Base-by-base conservation (phyloP, 2,797 vertebrate species). In the Enteromius thamalakanensis region DNA sequence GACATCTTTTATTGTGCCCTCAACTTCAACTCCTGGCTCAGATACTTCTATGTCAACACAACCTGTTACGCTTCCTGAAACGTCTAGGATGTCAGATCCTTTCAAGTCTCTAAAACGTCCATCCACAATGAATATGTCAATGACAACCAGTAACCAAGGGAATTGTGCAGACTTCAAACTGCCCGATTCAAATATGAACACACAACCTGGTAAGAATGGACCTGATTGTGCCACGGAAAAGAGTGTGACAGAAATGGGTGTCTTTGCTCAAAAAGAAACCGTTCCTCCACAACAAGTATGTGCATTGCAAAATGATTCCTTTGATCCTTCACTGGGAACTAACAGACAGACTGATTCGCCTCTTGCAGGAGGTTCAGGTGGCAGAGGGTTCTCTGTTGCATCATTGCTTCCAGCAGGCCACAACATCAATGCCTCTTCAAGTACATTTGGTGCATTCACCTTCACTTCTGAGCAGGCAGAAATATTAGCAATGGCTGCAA, bases 401-500 rank as follows among this genome's bases (percentile, higher is more conserved):
- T 99, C 98, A 0, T 97, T 99, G 96, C 94, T 99, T 89, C 98
- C 98, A 83, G 95, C 96, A 1, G 87, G 96, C 26, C 94, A 96
- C 29, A 94, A 90, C 90, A 91, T 93, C 5, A 94, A 88, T 86
- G 91, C 94, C 0, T 91, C 96, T 3, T 91, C 95, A 10, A 92
- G 92, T 81, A 93, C 96, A 0, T 96, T 96, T 88, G 97, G 95
- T 86, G 93, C 94, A 42, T 98, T 96, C 91, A 94, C 95, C 0
- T 98, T 99, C 84, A 96, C 94, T 72, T 95, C 95, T 6, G 98
- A 99, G 85, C 98, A 97, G 90, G 97, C 96, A 0, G 98, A 99
- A 88, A 98, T 99, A 42, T 95, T 99, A 29, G 97, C 97, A 79
- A 92, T 99, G 87, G 96, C 96, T 64, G 95, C 95, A 0, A 93